Evolutionary conservation across 2,797 vertebrate species (phyloP).

Genomic region (Pogonophryne albipinna): DNA sequence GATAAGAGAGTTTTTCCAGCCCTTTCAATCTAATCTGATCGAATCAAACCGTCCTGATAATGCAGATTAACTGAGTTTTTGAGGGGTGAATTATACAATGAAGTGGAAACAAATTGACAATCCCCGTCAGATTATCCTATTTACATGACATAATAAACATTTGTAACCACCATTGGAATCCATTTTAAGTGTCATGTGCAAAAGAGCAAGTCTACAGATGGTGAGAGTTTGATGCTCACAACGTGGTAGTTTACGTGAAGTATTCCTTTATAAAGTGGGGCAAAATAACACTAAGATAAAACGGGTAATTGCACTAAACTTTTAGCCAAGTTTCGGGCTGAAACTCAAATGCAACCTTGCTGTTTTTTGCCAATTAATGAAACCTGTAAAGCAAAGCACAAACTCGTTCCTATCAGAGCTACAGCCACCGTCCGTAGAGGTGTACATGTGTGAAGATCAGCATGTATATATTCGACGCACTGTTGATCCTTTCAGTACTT

Average conservation of each 20-base stretch:
- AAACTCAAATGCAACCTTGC: conserved; percentile 33
- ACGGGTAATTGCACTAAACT: conserved; percentile 73
- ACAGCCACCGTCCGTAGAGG: conserved; percentile 22
- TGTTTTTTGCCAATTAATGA: conserved; percentile 23
- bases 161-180: not conserved
- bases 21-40: not conserved
- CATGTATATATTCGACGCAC: conserved; percentile 32
- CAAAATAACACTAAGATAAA: conserved; percentile 7
- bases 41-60: not conserved
- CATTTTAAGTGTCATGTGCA: not conserved
- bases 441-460: conserved; percentile 51
- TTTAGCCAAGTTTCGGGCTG: conserved; percentile 49
- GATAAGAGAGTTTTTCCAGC: not conserved
- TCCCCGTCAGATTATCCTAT: not conserved
- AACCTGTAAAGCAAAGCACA: conserved; percentile 71
- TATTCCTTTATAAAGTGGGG: not conserved
- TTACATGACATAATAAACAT: not conserved
- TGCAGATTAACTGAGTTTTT: not conserved
- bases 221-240: conserved; percentile 18
- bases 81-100: not conserved
- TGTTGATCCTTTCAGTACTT: conserved; percentile 38
- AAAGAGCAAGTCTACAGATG: not conserved
- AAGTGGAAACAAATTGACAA: not conserved
- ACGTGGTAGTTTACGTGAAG: not conserved
- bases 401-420: conserved; percentile 45